Percentiles rank a stretch among this genome's conserved stretches.
Evolutionary conservation across 1,140 invertebrate genomes (phyloP).

Genomic region (Papilio polytes): DNA sequence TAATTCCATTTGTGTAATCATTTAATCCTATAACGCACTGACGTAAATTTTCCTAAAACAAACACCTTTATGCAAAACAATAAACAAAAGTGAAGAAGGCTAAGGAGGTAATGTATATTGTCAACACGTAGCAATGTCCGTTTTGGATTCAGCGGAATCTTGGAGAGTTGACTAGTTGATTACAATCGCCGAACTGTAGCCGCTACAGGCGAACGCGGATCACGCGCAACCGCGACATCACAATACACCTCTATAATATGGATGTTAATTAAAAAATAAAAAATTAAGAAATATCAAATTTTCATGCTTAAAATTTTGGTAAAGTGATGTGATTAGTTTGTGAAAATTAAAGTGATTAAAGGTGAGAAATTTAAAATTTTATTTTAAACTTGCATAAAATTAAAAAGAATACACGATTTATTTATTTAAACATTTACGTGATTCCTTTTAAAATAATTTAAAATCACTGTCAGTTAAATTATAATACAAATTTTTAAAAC

Average conservation of each 20-base stretch:
- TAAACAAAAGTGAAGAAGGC: conserved; percentile 19
- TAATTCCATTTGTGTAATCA: no score
- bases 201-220: conserved; percentile 64
- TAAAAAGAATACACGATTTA: no score
- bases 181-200: conserved; percentile 69
- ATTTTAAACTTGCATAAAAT: no score
- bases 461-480: no score
- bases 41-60: conserved; percentile 5
- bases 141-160: conserved; percentile 58
- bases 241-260: conserved; percentile 4
- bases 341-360: conserved; percentile 57
- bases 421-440: no score
- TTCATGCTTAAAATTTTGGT: background rate
- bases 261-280: conserved; percentile 37
- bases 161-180: conserved; percentile 61
- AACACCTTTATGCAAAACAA: conserved; percentile 1
- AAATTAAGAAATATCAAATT: conserved; percentile 29
- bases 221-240: conserved; percentile 33
- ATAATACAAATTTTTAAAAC: no score
- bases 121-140: conserved; percentile 47
- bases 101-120: conserved; percentile 44
- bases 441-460: no score
- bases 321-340: conserved; percentile 63
- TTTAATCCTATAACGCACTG: background rate
- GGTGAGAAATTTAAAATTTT: no score